Evolutionary conservation across 2,113 vertebrate genomes (phyloP).

Genomic region (Myotis lucifugus): DNA sequence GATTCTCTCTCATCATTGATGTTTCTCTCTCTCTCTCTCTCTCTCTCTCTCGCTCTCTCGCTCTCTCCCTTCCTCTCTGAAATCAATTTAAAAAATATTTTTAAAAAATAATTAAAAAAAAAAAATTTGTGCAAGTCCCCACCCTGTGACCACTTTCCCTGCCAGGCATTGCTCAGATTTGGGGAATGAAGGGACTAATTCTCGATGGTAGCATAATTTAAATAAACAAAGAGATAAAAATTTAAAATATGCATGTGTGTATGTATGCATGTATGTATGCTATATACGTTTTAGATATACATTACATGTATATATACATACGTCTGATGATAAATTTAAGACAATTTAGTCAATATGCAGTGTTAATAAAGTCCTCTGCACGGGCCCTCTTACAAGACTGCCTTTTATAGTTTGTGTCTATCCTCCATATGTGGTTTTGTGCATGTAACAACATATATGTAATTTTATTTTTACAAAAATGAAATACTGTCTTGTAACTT

Average conservation of each 20-base stretch:
- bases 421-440: background rate
- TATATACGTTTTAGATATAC: background rate
- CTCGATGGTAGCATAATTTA: background rate
- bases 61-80: no score
- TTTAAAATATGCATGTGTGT: background rate
- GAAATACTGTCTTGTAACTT: background rate
- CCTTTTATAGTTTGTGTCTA: background rate
- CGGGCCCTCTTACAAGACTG: background rate
- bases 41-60: no score
- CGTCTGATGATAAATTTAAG: background rate
- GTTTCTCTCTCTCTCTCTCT: no score
- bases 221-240: background rate
- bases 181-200: background rate
- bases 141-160: background rate
- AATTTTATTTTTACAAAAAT: constrained; percentile 41
- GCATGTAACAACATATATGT: background rate
- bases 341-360: background rate
- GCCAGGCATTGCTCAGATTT: background rate
- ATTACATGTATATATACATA: background rate
- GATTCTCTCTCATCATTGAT: no score
- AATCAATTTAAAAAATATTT: no score
- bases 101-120: no score
- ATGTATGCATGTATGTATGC: background rate
- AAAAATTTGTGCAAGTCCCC: background rate
- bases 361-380: background rate